Conservation (phyloP, 2,888 invertebrate genomes). For the Perdita meconis region DNA sequence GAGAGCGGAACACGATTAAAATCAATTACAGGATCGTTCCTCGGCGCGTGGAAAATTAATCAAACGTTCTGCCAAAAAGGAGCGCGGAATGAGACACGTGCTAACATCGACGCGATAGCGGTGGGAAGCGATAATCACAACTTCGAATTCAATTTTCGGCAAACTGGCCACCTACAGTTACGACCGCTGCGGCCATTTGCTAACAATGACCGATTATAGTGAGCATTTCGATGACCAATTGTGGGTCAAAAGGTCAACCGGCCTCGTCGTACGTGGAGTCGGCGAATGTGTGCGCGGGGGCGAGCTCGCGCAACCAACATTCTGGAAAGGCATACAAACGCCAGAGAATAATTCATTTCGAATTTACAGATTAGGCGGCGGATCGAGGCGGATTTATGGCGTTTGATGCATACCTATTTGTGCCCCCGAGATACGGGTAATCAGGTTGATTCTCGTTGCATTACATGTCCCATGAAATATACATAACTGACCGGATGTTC, state of each 20-base stretch:
- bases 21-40: constrained; percentile 14
- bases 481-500: background rate
- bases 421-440: constrained; percentile 46
- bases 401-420: constrained; percentile 52
- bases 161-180: constrained; percentile 13
- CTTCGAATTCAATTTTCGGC: constrained; percentile 56
- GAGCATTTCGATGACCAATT: constrained; percentile 56
- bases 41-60: constrained; percentile 9
- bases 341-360: constrained; percentile 66
- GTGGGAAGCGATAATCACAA: constrained; percentile 60
- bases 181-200: constrained; percentile 44
- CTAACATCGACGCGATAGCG: constrained; percentile 16
- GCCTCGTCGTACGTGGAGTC: background rate
- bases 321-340: constrained; percentile 31
- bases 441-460: constrained; percentile 43
- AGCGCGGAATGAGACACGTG: constrained; percentile 37
- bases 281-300: background rate
- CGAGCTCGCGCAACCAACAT: constrained; percentile 18
- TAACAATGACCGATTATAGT: constrained; percentile 53
- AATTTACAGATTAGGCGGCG: constrained; percentile 65
- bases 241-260: constrained; percentile 59
- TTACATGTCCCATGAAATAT: constrained; percentile 37
- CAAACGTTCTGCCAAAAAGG: constrained; percentile 1
- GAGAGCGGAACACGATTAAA: constrained; percentile 1
- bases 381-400: constrained; percentile 61